phyloP scores from a whole-genome alignment of 2,888 invertebrate species.

The Idaea aversata region DNA sequence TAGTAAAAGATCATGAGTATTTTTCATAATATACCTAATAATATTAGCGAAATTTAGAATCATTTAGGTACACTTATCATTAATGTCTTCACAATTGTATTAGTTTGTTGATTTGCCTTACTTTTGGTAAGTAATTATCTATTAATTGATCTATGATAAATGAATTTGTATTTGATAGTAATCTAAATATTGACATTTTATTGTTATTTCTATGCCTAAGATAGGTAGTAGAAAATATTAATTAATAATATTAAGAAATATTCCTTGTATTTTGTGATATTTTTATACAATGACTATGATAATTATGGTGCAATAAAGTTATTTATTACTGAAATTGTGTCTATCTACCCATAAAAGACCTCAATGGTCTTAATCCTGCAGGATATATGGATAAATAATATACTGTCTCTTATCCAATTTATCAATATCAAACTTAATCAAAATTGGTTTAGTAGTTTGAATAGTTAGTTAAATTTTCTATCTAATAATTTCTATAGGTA shows the following conservation, averaged over 20 bases:
- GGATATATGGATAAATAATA: too few relatives aligned
- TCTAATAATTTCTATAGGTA: too few relatives aligned
- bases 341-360: too few relatives aligned
- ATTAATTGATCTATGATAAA: neutral
- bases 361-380: too few relatives aligned
- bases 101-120: slow-evolving; percentile 12
- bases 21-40: slow-evolving; percentile 47
- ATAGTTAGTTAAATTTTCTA: too few relatives aligned
- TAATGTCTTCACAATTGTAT: slow-evolving; percentile 5
- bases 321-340: slow-evolving; percentile 16
- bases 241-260: slow-evolving; percentile 7
- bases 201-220: neutral
- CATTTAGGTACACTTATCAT: slow-evolving; percentile 7
- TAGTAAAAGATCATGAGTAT: slow-evolving; percentile 76
- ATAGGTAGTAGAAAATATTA: neutral
- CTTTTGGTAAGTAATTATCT: slow-evolving; percentile 21
- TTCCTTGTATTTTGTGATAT: slow-evolving; percentile 37
- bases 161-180: neutral
- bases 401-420: too few relatives aligned
- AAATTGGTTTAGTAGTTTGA: too few relatives aligned
- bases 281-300: slow-evolving; percentile 30
- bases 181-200: neutral
- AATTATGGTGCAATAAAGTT: slow-evolving; percentile 20
- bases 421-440: too few relatives aligned
- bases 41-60: slow-evolving; percentile 10